A percentile compares a stretch with the other conserved stretches of the same genome.
Conservation (phyloP, 2,888 invertebrate genomes). For the Nematopogon swammerdamellus region DNA sequence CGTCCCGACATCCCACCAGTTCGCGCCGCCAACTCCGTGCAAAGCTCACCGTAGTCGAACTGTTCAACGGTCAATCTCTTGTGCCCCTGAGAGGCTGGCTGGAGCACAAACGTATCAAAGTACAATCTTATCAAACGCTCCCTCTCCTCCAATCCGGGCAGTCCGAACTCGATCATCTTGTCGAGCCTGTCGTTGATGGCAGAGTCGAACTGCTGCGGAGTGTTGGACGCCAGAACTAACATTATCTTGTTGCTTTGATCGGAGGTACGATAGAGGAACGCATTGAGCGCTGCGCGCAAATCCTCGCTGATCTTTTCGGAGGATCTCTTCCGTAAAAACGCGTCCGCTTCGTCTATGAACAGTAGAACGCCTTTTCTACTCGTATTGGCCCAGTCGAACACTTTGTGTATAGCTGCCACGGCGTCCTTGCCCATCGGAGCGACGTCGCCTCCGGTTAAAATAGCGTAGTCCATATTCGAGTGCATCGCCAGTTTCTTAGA, state of each 20-base stretch:
- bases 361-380: constrained; percentile 82
- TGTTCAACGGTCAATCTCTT: constrained; percentile 88
- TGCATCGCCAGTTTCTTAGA: constrained; percentile 95
- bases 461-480: constrained; percentile 98
- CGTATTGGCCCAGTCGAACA: constrained; percentile 88
- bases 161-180: constrained; percentile 93
- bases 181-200: constrained; percentile 95
- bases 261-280: constrained; percentile 96
- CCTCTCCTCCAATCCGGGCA: constrained; percentile 88
- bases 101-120: constrained; percentile 93
- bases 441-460: constrained; percentile 98
- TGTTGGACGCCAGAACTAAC: constrained; percentile 97
- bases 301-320: constrained; percentile 94
- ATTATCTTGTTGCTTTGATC: constrained; percentile 97
- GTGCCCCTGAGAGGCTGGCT: constrained; percentile 78
- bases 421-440: constrained; percentile 97
- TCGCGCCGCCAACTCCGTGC: constrained; percentile 76
- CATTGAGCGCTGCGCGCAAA: constrained; percentile 92
- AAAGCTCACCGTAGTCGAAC: constrained; percentile 90
- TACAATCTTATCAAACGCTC: constrained; percentile 92
- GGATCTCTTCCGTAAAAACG: constrained; percentile 89
- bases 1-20: constrained; percentile 96
- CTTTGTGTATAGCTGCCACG: constrained; percentile 97
- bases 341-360: constrained; percentile 99
- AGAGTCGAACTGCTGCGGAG: constrained; percentile 99